Evolutionary conservation across 1,140 invertebrate genomes (phyloP).

Genomic region (Drosophila guanche): DNA sequence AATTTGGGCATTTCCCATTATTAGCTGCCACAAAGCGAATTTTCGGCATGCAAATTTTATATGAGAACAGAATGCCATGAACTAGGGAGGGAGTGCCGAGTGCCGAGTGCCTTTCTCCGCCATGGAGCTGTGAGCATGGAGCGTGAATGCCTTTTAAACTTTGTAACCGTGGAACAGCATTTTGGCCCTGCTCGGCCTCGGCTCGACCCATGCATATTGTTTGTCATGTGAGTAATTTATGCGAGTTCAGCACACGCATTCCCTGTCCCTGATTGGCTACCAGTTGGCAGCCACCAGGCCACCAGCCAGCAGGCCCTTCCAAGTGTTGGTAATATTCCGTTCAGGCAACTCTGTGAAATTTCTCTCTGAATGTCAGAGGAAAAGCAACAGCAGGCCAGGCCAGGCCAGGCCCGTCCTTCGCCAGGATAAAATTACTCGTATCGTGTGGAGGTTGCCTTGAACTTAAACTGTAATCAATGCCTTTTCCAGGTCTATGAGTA

Average conservation of each 20-base stretch:
- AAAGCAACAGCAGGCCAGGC: background rate
- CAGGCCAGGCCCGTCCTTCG: background rate
- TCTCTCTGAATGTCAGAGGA: too few relatives aligned
- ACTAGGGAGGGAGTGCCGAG: background rate
- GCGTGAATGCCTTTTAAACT: slow-evolving; percentile 58
- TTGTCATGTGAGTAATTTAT: slow-evolving; percentile 70
- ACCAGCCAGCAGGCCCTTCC: background rate
- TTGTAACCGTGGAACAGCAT: slow-evolving; percentile 33
- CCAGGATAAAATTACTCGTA: slow-evolving; percentile 5
- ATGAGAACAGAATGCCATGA: slow-evolving; percentile 41
- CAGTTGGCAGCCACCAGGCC: background rate
- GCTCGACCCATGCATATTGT: slow-evolving; percentile 37
- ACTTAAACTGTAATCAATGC: slow-evolving; percentile 33
- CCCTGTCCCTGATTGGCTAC: slow-evolving; percentile 47
- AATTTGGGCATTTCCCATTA: slow-evolving; percentile 69
- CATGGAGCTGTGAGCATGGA: background rate
- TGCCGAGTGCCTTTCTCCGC: slow-evolving; percentile 10
- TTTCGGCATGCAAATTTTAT: slow-evolving; percentile 54
- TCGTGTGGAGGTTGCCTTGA: slow-evolving; percentile 23
- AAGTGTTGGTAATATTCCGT: slow-evolving; percentile 14
- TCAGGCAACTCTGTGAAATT: slow-evolving; percentile 10
- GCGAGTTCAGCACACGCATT: slow-evolving; percentile 36
- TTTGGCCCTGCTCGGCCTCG: slow-evolving; percentile 23
- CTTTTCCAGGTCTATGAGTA: background rate
- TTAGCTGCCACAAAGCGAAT: slow-evolving; percentile 70